Conservation (phyloP, 2,797 vertebrate species). For the Antrozous pallidus region DNA sequence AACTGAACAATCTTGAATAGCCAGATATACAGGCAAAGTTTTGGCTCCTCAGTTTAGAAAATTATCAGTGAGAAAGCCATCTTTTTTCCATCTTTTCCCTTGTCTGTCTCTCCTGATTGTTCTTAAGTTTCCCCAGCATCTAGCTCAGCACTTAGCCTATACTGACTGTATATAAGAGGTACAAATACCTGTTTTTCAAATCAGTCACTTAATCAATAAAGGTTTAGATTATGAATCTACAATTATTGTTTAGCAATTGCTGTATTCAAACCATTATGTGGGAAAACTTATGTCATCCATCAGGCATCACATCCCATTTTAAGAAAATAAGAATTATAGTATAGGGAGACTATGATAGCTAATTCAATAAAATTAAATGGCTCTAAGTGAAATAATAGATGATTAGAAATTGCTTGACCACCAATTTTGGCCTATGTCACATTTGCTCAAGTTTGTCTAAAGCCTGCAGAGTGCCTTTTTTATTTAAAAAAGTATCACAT, state of each 20-base stretch:
- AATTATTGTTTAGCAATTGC: conserved; percentile 9
- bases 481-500: neutral
- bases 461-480: neutral
- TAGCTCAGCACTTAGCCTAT: neutral
- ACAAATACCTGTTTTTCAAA: neutral
- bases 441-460: conserved; percentile 16
- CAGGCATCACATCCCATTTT: neutral
- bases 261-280: neutral
- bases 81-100: neutral
- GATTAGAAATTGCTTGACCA: neutral
- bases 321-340: conserved; percentile 29
- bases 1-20: neutral
- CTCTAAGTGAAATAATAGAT: neutral
- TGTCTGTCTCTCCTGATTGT: neutral
- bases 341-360: neutral
- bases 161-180: neutral
- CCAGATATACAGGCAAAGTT: neutral
- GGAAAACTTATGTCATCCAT: neutral
- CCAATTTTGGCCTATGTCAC: neutral
- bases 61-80: neutral
- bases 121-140: neutral
- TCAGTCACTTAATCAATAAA: neutral
- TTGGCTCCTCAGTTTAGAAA: neutral
- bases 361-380: conserved; percentile 28
- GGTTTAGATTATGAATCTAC: neutral